These are phyloP conservation scores for Cecropterus lyciades DNA, from an alignment of 1,140 invertebrate genomes.

Conservation along the genomic window DNA sequence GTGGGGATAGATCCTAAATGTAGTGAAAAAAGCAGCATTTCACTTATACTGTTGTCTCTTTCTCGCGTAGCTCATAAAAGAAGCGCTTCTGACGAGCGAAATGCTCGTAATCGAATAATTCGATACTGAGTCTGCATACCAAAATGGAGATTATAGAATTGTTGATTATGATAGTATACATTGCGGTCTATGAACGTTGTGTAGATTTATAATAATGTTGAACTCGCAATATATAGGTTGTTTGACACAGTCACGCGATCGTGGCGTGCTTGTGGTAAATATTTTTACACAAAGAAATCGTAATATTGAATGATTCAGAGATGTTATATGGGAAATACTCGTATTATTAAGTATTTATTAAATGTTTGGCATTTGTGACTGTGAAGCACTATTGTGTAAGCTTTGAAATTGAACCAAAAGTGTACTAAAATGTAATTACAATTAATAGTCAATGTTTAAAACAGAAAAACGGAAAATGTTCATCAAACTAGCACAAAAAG, in stretches of 20 bases:
- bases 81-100: conserved; percentile 33
- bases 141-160: conserved; percentile 40
- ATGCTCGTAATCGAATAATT: conserved; percentile 42
- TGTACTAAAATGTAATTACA: conserved; percentile 14
- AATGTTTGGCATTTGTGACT: conserved; percentile 36
- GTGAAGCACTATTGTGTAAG: conserved; percentile 33
- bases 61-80: conserved; percentile 35
- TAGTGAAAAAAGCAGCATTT: conserved; percentile 32
- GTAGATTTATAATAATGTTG: conserved; percentile 29
- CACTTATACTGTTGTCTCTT: conserved; percentile 30
- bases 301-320: conserved; percentile 41
- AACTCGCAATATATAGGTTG: conserved; percentile 36
- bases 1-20: conserved; percentile 25
- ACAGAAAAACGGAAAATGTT: conserved; percentile 15
- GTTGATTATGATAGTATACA: conserved; percentile 38
- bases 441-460: conserved; percentile 5
- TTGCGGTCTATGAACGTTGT: conserved; percentile 33
- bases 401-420: conserved; percentile 32
- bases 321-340: conserved; percentile 35
- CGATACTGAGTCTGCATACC: conserved; percentile 40
- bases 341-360: conserved; percentile 35
- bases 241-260: conserved; percentile 22
- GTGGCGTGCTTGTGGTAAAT: conserved; percentile 22
- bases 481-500: conserved; percentile 16
- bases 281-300: conserved; percentile 41